Base-by-base conservation (phyloP, 2,888 invertebrate genomes). In the Latrodectus elegans region DNA sequence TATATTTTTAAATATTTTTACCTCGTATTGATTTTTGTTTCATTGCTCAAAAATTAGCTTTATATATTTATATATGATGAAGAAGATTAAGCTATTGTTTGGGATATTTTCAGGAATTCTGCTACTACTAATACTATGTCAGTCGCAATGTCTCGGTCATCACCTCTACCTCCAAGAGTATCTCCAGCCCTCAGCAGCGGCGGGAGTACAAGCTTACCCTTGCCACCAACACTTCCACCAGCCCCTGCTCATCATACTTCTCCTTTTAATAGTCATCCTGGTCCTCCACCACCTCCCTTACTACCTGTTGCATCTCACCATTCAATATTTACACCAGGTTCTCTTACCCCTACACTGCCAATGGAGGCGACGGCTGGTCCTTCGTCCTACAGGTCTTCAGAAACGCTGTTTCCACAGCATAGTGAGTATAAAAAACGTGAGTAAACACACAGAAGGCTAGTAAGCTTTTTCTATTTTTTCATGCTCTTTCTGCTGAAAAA, bases 321-420 rank as follows among this genome's bases (percentile, higher is more conserved):
- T 14, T 38, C 78, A 55, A 89, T 90, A 82, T 90, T 90, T 64
- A 89, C 89, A 17, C 82, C 88, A 38, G 89, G 90, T 12, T 84
- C 90, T 10, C 67, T 88, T 60, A 74, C 89, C 10, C 84, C 90
- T 17, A 82, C 90, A 26, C 72, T 90, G 68, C 88, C 90, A 64
- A 74, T 88, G 71, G 85, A 89, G 53, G 88, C 90, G 11, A 84
- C 89, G 74, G 88, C 87, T 26, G 89, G 85, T 51, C 89, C 89
- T 22, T 81, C 89, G 49, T 88, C 90, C 12, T 91, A 90, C 78
- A 87, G 89, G 10, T 88, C 90, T 10, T 60, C 60, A 26, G 90
- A 90, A 68, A 89, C 88, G 10, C 84, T 91, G 17, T 89, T 91
- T 70, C 89, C 88, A 51, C 85, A 85, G 67, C 90, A 89, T 75